Base-by-base conservation (phyloP, 2,797 vertebrate genomes). In the Prunella strophiata region DNA sequence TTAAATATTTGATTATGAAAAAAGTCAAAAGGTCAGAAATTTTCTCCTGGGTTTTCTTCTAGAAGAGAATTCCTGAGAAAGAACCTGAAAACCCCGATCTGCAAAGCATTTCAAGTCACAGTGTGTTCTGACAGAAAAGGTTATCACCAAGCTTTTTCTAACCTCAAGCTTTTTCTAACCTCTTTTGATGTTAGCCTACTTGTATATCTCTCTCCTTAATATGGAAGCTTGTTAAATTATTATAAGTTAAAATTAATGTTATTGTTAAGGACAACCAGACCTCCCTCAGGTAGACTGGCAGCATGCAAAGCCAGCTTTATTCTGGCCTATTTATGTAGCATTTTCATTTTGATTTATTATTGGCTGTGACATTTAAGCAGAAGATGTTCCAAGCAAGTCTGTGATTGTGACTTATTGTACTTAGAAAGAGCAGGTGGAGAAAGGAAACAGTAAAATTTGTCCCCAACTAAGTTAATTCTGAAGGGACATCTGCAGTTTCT, bases 281-380 rank as follows among this genome's bases (percentile, higher is more conserved):
- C 47, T 94, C 67, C 40, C 48, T 94, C 67, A 73, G 88, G 83
- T 91, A 79, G 5, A 17, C 29, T 84, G 57, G 36, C 48, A 91
- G 51, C 51, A 81, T 59, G 47, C n/a, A 91, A 81, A 66, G 13
- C 21, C 76, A 88, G 51, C 48, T 84, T 88, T 90, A 34, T 84
- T 86, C 36, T 81, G 51, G 16, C 40, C 29, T 84, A 30, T 81
- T 75, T 91, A 59, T 21, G n/a, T 40, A 81, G 30, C 19, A 52
- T 55, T 94, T 95, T 81, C 15, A 48, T 73, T 94, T 84, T 88
- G 47, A 75, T 85, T 84, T 79, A 29, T 70, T 96, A 79, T 51
- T 74, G 55, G 45, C 40, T 50, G 51, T 84, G 66, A 16, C 67
- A 84, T 76, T 94, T 85, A 91, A 70, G 59, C 16, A 84, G 40